A percentile compares a stretch with the other conserved stretches of the same genome.
Conservation (phyloP, 1,140 invertebrate genomes). For the Neomicropteryx cornuta region DNA sequence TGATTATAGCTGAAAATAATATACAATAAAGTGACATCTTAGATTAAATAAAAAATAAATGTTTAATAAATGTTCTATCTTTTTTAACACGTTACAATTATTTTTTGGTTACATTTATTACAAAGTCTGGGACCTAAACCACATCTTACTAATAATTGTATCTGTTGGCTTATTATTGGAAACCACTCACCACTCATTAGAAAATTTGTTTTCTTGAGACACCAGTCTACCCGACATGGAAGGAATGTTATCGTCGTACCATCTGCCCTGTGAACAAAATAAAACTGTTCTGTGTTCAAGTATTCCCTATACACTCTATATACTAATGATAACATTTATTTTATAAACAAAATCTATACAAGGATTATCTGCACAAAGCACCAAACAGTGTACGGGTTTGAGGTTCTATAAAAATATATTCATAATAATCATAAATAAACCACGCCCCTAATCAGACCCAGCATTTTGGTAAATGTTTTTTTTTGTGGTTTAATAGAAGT, state of each 20-base stretch:
- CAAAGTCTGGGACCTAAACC: too few species aligned
- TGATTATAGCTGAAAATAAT: constrained; percentile 52
- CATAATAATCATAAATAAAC: constrained; percentile 2
- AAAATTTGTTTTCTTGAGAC: constrained; percentile 39
- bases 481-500: too few species aligned
- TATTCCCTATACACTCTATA: too few species aligned
- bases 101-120: too few species aligned
- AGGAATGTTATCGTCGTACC: constrained; percentile 39
- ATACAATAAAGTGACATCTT: constrained; percentile 2
- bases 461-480: too few species aligned
- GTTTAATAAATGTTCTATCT: not conserved
- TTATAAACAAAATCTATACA: too few species aligned
- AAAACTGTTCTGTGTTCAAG: too few species aligned
- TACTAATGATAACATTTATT: too few species aligned
- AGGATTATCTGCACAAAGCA: not conserved
- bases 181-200: constrained; percentile 30
- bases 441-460: too few species aligned
- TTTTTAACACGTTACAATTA: too few species aligned
- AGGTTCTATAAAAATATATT: not conserved
- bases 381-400: not conserved
- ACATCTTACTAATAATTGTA: too few species aligned
- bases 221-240: constrained; percentile 37
- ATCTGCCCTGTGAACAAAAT: constrained; percentile 38
- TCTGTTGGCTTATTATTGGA: not conserved
- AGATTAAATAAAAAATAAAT: constrained; percentile 8